phyloP scores from a whole-genome alignment of 2,113 vertebrate genomes.

The Daboia siamensis region DNA sequence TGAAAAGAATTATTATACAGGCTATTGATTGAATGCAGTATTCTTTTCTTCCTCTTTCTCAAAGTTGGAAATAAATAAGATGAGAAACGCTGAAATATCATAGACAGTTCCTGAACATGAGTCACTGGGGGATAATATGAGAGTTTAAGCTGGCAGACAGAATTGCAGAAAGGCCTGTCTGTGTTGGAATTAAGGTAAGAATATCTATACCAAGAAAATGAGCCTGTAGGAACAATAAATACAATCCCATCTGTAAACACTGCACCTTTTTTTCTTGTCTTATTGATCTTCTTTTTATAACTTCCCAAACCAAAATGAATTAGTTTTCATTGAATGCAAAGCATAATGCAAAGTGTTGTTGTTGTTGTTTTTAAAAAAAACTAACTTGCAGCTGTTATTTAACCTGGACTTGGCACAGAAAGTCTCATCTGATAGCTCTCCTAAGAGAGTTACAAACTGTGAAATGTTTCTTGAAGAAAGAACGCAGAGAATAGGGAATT shows the following conservation, averaged over 20 bases:
- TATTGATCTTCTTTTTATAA: conserved; percentile 61
- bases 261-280: conserved; percentile 26
- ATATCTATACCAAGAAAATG: conserved; percentile 47
- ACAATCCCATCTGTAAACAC: conserved; percentile 58
- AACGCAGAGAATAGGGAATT: neutral
- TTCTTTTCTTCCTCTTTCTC: neutral
- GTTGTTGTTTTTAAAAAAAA: neutral
- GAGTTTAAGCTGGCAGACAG: conserved; percentile 44
- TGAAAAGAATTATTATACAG: neutral
- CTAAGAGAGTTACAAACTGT: neutral
- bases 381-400: neutral
- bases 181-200: conserved; percentile 42
- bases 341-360: neutral
- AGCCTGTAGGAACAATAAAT: conserved; percentile 63
- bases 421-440: neutral
- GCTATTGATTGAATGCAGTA: conserved; percentile 1
- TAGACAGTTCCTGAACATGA: conserved; percentile 45
- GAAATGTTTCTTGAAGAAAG: neutral
- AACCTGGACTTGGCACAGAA: neutral
- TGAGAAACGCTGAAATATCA: conserved; percentile 44
- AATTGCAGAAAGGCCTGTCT: conserved; percentile 45
- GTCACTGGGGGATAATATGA: conserved; percentile 46
- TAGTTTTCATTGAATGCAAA: conserved; percentile 59
- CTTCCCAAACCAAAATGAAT: conserved; percentile 13
- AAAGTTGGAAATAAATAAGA: conserved; percentile 46